Evolutionary conservation across 1,140 invertebrate species (phyloP), one percentile per base, ranked within the genome.

Genomic region (Drosophila pectinifera): DNA sequence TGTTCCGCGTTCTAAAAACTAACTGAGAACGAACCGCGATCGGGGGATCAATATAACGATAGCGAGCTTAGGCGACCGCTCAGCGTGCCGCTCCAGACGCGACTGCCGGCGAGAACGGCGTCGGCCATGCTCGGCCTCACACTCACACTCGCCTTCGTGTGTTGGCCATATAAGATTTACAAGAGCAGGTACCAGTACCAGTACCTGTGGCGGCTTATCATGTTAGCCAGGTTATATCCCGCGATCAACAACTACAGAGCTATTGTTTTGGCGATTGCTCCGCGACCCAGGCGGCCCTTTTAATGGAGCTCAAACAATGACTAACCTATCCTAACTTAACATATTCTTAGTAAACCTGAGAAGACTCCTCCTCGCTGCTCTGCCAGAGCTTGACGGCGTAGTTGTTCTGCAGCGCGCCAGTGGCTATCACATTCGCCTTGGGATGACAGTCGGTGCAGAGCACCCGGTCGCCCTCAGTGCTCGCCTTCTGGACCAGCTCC

Each of bases 401-500:
- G 0, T 13, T 11, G 3, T 68, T 58, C 20, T 65, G 45, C 16
- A 76, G 11, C 0, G 79, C 43, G 0, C 79, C 83, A 6, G 70
- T 63, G 6, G 63, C 83, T 10, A 88, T 77, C 7, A 88, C 13
- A 59, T 89, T 88, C 11, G 45, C 58, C 16, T 8, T 89, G 11
- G 83, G 83, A 64, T 88, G 83, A 7, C 84, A 88, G 39, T 89
- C 79, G 22, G 28, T 76, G 65, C 75, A 59, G 10, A 88, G 53
- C 14, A 80, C 51, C 8, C 28, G 43, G 28, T 77, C 49, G 4
- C 53, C 20, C 4, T 76, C 49, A 0, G 83, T 74, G 8, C 28
- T 13, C 3, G 69, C 13, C 38, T 84, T 73, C 53, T 88, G 83
- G 13, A 80, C 84, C 7, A 88, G 41, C 46, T 89, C 51, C 45